These are phyloP conservation scores for Polydrusus cervinus DNA, from an alignment of 2,888 invertebrate species.

Conservation along the genomic window DNA sequence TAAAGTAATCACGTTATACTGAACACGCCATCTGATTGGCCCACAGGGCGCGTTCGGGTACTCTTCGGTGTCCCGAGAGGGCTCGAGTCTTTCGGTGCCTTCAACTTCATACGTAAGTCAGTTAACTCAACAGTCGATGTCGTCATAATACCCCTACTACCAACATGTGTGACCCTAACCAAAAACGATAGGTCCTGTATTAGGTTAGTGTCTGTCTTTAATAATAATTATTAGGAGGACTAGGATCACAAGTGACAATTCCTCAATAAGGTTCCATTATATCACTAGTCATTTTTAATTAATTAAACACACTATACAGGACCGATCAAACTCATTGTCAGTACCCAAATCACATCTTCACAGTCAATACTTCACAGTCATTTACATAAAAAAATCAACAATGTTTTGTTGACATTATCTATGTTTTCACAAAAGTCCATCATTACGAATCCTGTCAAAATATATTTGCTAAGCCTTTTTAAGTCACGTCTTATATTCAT, in stretches of 20 bases:
- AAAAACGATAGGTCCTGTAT: conserved; percentile 33
- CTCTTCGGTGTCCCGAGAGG: conserved; percentile 74
- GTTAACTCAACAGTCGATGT: conserved; percentile 44
- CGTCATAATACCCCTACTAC: conserved; percentile 40
- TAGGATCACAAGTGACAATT: too few species aligned
- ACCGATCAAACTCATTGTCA: conserved; percentile 27
- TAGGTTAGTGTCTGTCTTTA: background rate
- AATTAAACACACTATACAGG: conserved; percentile 4
- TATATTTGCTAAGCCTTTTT: background rate
- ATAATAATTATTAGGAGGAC: too few species aligned
- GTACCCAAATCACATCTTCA: conserved; percentile 24
- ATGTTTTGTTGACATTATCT: conserved; percentile 21
- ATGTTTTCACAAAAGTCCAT: conserved; percentile 16
- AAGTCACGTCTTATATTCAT: background rate
- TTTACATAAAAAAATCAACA: conserved; percentile 35
- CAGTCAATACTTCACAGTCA: conserved; percentile 49
- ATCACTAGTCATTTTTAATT: too few species aligned
- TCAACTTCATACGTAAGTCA: conserved; percentile 77
- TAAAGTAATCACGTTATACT: conserved; percentile 47
- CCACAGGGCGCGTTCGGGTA: conserved; percentile 68
- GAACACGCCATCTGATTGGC: conserved; percentile 54
- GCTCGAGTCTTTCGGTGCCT: conserved; percentile 90
- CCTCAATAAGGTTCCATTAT: too few species aligned
- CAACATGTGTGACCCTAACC: conserved; percentile 30
- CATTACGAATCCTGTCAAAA: background rate